Evolutionary conservation across 2,797 vertebrate species (phyloP), one percentile per base, ranked within the genome.

Genomic region (Zalophus californianus): DNA sequence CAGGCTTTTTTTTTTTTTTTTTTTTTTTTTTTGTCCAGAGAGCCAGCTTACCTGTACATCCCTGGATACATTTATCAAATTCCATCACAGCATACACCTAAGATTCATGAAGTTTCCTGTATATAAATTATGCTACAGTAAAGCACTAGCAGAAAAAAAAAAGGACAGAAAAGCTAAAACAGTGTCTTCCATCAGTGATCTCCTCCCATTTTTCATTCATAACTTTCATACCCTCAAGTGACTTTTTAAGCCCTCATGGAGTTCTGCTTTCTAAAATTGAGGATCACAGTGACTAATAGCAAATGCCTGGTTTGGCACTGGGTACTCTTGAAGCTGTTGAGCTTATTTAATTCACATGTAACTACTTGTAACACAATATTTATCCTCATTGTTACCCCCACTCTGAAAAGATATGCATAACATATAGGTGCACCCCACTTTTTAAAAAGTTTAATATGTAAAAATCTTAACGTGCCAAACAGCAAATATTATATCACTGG

Each of bases 401-500:
- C 16, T 94, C 38, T 60, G 94, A 79, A 89, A 93, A 87, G 44
- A 21, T 0, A 93, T 1, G 58, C 6, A 52, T 13, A 32, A 54
- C 7, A 15, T 58, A 85, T 21, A n/a, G 2, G 8, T 78, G 2
- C 4, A 80, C 0, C 50, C 32, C 72, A 13, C 58, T 73, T 90
- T 85, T 32, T 78, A 8, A n/a, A 85, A 83, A 80, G 73, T 70
- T 87, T 66, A 35, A 62, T 94, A 90, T 13, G 16, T 54, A 52
- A 73, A 88, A 72, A 41, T 78, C 27, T 86, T 85, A 73, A 72
- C 60, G 89, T 48, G 20, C 7, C 32, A 70, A 92, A 83, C 56
- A 86, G 58, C n/a, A 96, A 92, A 92, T 80, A 73, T 48, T 80
- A 58, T 62, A 86, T 89, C 50, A 64, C 5, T 78, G 48, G 86